Evolutionary conservation across 2,113 vertebrate species (phyloP), one percentile per base, ranked within the genome.

Genomic region (Phrynocephalus versicolor): DNA sequence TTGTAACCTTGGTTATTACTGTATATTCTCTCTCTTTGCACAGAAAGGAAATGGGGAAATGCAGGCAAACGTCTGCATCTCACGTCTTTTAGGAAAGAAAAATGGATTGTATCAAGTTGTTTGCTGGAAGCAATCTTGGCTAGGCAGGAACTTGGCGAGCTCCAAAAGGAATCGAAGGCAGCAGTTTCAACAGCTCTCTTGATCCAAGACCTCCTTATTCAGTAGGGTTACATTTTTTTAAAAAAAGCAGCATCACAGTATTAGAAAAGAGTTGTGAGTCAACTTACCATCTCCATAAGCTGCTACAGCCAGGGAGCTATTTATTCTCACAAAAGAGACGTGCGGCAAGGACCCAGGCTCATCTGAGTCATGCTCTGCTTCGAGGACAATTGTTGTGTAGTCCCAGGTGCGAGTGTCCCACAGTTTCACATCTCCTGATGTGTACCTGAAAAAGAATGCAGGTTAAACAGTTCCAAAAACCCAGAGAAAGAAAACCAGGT

Each of bases 351-450:
- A 94, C 69, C 95, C 96, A 84, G 96, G 93, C 89, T 96, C 96
- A 2, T 85, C 94, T 81, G 89, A 86, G 87, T 95, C 93, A 0
- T 93, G 89, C 87, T 94, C 92, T 0, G 97, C 81, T 89, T 96
- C 97, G 92, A 99, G 95, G 94, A 95, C 95, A 45, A 97, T 97
- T 45, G 98, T 96, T 1, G 93, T 78, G 8, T 97, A 96, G 96
- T 98, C 97, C 97, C 98, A 99, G 95, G 97, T 96, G 92, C 97
- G 95, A 0, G 98, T 98, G 90, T 99, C 98, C 99, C 99, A 99
- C 92, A 99, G 93, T 88, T 98, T 92, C 89, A 99, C 98, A 2
- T 98, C 98, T 73, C 98, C 99, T 0, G 98, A 99, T 0, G 96
- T 98, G 82, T 99, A 99, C 89, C 99, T 99, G 94, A 82, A 95